phyloP scores from a whole-genome alignment of 2,113 vertebrate genomes.

The Dicentrarchus labrax region DNA sequence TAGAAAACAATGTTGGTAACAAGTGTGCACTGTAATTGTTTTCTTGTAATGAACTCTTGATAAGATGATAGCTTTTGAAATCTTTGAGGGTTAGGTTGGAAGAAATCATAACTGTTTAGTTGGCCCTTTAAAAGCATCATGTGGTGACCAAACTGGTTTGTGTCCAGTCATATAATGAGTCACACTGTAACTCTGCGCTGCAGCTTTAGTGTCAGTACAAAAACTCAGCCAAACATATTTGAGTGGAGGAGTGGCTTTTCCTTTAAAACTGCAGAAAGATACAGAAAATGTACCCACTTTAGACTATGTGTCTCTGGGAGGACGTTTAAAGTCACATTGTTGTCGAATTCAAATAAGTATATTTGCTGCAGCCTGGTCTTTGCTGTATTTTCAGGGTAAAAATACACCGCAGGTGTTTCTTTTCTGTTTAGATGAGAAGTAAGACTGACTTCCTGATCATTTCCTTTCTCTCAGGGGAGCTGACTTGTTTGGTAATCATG shows the following conservation, averaged over 20 bases:
- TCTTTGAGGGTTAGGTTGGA: constrained; percentile 25
- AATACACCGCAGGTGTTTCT: constrained; percentile 60
- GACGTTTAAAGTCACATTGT: not conserved
- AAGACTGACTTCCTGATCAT: constrained; percentile 70
- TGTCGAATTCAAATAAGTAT: not conserved
- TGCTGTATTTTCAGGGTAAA: constrained; percentile 17
- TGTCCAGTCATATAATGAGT: constrained; percentile 42
- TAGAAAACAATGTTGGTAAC: not conserved
- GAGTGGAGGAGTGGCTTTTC: not conserved
- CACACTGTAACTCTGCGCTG: constrained; percentile 15
- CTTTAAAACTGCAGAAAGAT: not conserved
- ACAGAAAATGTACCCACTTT: not conserved
- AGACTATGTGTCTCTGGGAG: not conserved
- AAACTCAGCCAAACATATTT: constrained; percentile 10
- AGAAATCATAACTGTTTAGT: constrained; percentile 17
- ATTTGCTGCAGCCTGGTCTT: not conserved
- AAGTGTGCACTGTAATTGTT: not conserved
- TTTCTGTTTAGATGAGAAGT: constrained; percentile 52
- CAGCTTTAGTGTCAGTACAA: constrained; percentile 3
- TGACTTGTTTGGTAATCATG: constrained; percentile 32
- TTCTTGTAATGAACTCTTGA: constrained; percentile 1
- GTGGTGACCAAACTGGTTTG: constrained; percentile 32
- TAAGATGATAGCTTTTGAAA: constrained; percentile 43
- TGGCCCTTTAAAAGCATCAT: constrained; percentile 40
- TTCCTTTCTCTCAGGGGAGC: constrained; percentile 63